Conservation (phyloP, 2,797 vertebrate genomes). For the Pantherophis vulpinus region DNA sequence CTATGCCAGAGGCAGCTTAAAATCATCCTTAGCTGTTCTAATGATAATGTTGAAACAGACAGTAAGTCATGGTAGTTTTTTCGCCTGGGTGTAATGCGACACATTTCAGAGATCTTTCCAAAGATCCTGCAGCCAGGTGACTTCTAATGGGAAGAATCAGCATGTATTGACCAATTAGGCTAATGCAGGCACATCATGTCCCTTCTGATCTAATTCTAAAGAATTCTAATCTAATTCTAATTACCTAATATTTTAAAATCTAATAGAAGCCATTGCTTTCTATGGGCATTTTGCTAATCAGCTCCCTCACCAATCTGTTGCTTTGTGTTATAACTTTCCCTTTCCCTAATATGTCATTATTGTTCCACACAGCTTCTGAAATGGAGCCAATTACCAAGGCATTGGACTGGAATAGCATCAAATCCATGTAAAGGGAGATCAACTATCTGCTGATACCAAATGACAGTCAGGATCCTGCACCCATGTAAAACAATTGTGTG, state of each 20-base stretch:
- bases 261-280: not conserved
- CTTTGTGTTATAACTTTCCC: not conserved
- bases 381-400: not conserved
- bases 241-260: not conserved
- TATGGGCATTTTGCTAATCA: not conserved
- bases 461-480: not conserved
- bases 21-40: not conserved
- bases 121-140: not conserved
- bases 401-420: not conserved
- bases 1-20: not conserved
- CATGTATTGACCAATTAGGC: not conserved
- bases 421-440: not conserved
- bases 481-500: not conserved
- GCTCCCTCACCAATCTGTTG: not conserved
- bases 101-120: not conserved
- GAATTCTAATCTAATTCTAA: not conserved
- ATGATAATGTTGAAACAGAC: not conserved
- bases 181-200: not conserved
- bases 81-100: not conserved
- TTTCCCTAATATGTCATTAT: not conserved
- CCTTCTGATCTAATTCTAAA: not conserved
- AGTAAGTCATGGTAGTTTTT: not conserved
- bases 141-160: not conserved
- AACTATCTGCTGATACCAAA: not conserved
- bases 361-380: not conserved